Evolutionary conservation across 2,888 invertebrate genomes (phyloP).

Genomic region (Homarus gammarus): DNA sequence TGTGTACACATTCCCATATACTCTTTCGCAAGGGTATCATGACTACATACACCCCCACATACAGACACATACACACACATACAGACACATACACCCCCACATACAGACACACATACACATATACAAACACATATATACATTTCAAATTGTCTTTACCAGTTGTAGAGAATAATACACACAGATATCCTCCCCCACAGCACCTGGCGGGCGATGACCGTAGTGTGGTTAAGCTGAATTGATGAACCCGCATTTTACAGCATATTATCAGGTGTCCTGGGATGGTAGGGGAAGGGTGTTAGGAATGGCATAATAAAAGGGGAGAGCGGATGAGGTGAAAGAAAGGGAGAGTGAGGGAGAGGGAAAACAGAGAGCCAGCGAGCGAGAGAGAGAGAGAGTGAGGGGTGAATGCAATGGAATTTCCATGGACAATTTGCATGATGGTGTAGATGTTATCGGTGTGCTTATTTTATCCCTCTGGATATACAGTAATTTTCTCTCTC

Average conservation of each 20-base stretch:
- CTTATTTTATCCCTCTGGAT: neutral
- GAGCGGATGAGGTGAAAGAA: neutral
- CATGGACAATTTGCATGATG: neutral
- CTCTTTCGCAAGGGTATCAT: neutral
- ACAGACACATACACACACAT: slow-evolving; percentile 7
- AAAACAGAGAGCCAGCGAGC: neutral
- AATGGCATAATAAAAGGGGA: slow-evolving; percentile 8
- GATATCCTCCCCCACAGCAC: neutral
- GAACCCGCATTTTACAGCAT: slow-evolving; percentile 1
- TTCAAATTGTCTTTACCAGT: neutral
- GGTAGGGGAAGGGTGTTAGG: neutral
- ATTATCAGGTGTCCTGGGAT: neutral
- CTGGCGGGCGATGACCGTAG: neutral
- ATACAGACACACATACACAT: slow-evolving; percentile 13
- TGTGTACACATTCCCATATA: neutral
- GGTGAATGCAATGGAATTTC: neutral
- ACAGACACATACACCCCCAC: slow-evolving; percentile 19
- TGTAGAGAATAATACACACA: slow-evolving; percentile 17
- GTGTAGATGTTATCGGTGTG: neutral
- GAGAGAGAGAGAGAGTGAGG: neutral
- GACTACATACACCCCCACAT: neutral
- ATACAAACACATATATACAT: slow-evolving; percentile 35
- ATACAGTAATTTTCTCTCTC: neutral
- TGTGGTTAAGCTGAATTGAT: neutral
- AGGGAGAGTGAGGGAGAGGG: slow-evolving; percentile 1